Evolutionary conservation across 2,797 vertebrate genomes (phyloP).

Genomic region (Netta rufina): DNA sequence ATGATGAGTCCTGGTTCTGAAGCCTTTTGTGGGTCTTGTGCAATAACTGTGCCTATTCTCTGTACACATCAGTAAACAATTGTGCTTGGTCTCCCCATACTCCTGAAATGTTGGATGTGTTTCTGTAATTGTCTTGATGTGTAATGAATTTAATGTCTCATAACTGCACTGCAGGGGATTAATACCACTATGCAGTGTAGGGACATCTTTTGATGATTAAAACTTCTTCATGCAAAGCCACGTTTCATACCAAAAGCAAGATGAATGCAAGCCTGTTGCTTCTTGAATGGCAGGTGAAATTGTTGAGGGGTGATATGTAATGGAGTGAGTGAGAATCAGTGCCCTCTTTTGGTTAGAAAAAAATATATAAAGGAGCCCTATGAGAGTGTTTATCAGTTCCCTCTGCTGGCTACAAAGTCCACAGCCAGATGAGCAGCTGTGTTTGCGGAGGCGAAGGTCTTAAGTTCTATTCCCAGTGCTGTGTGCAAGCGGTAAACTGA

Average conservation of each 20-base stretch:
- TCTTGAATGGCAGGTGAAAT: slow-evolving; percentile 13
- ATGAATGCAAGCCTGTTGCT: background rate
- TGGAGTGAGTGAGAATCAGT: background rate
- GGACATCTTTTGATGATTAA: slow-evolving; percentile 52
- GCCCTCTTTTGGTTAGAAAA: slow-evolving; percentile 34
- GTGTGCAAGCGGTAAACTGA: slow-evolving; percentile 12
- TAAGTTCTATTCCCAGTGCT: slow-evolving; percentile 46
- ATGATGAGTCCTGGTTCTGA: background rate
- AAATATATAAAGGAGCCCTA: background rate
- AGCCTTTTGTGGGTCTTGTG: slow-evolving; percentile 23
- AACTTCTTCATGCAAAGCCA: background rate
- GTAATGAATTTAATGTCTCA: slow-evolving; percentile 59
- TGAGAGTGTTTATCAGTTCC: slow-evolving; percentile 51
- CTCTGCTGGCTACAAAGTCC: slow-evolving; percentile 65
- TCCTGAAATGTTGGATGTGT: slow-evolving; percentile 69
- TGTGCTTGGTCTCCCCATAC: slow-evolving; percentile 51
- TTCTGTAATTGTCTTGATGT: slow-evolving; percentile 71
- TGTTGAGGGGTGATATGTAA: background rate
- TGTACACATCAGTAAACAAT: slow-evolving; percentile 46
- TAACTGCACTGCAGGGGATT: slow-evolving; percentile 59
- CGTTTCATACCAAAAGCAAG: background rate
- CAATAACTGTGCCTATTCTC: slow-evolving; percentile 37
- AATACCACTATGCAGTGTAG: slow-evolving; percentile 28
- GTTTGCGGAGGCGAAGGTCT: slow-evolving; percentile 62
- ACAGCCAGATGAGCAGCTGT: slow-evolving; percentile 70